These are phyloP conservation scores for Caenorhabditis plicata DNA, from an alignment of 2,888 invertebrate species.

Conservation along the genomic window DNA sequence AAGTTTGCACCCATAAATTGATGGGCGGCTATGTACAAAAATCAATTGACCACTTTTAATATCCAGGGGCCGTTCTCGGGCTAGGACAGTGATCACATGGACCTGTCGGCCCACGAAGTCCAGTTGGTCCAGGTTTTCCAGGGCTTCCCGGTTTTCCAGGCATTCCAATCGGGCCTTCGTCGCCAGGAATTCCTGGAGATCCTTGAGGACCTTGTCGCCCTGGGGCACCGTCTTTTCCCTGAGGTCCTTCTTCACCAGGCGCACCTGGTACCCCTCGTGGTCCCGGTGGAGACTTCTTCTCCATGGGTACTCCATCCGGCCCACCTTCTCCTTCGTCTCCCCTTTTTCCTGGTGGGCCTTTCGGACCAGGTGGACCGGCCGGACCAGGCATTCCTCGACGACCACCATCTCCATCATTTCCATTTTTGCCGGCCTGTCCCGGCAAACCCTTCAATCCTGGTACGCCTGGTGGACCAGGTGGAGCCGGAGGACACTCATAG, in stretches of 20 bases:
- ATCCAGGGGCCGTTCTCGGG: conserved; percentile 53
- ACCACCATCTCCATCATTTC: conserved; percentile 30
- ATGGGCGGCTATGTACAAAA: conserved; percentile 19
- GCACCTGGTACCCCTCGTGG: conserved; percentile 42
- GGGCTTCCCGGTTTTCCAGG: conserved; percentile 44
- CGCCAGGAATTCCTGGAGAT: conserved; percentile 43
- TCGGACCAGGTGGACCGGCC: conserved; percentile 36
- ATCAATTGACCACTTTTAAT: conserved; percentile 26
- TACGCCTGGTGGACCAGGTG: conserved; percentile 39
- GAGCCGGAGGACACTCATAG: conserved; percentile 44
- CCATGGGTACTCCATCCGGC: conserved; percentile 42
- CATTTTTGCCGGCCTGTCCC: conserved; percentile 32
- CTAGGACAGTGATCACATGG: conserved; percentile 51
- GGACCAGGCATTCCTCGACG: conserved; percentile 29
- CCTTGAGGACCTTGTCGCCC: conserved; percentile 41
- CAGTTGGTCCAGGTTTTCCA: conserved; percentile 40
- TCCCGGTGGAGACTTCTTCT: conserved; percentile 40
- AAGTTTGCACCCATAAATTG: too few relatives aligned
- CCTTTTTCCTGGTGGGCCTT: conserved; percentile 40
- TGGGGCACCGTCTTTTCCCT: conserved; percentile 32
- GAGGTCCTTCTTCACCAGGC: conserved; percentile 29
- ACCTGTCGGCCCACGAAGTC: conserved; percentile 41
- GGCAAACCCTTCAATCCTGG: conserved; percentile 41
- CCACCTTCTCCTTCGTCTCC: conserved; percentile 48
- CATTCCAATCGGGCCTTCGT: conserved; percentile 39